Evolutionary conservation across 2,113 vertebrate genomes (phyloP), one percentile per base, ranked within the genome.

Genomic region (Cyanoderma ruficeps): DNA sequence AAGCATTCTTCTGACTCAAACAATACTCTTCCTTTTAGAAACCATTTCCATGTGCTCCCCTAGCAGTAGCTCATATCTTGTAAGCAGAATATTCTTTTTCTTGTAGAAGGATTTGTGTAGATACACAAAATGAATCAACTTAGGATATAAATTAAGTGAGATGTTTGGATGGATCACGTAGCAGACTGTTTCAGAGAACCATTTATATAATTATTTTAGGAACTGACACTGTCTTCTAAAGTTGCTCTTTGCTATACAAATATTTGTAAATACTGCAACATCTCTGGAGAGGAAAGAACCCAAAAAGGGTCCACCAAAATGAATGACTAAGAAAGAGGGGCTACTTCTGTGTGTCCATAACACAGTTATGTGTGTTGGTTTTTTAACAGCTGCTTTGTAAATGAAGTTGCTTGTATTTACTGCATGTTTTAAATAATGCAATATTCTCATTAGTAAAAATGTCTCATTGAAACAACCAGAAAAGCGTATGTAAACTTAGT

Each of bases 361-460:
- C 7, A n/a, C n/a, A n/a, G n/a, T n/a, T n/a, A n/a, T n/a, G n/a
- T n/a, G n/a, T n/a, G 14, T 33, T 71, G 10, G 0, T 1, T 33
- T 85, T 37, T 60, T 15, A 80, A 61, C 19, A 84, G 4, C 61
- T 91, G 47, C 11, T 49, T 49, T 49, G 10, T 39, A 14, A 61
- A 6, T 27, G 42, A 91, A 33, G 11, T 39, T 2, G 1, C 61
- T 87, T 70, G 17, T 85, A 57, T 37, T 83, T 90, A 91, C 81
- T 74, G 2, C 13, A 81, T 91, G 44, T 5, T 93, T 93, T 41
- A 92, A 81, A 18, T 80, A 69, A 3, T 55, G 21, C 21, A 10
- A 49, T 87, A 81, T 52, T 64, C 23, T 52, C 16, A 79, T 94
- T 93, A 95, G 90, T 68, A 74, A 84, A 95, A 83, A 74, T 16